Evolutionary conservation across 2,888 invertebrate genomes (phyloP).

Genomic region (Xestia xanthographa): DNA sequence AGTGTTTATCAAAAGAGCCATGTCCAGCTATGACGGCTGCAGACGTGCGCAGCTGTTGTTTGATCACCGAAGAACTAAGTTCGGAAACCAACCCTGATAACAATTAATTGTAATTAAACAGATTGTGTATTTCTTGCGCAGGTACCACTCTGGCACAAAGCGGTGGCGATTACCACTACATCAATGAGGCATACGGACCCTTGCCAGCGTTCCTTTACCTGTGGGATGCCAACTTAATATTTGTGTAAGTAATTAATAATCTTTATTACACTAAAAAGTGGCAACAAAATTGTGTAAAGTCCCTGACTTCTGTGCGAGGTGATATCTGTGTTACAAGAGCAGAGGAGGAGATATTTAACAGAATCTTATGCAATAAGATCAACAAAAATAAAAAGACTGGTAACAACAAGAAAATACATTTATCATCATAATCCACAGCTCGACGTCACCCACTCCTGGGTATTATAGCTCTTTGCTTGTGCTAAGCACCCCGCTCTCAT

Average conservation of each 20-base stretch:
- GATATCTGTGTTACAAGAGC: background rate
- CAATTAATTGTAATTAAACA: background rate
- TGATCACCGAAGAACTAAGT: too few species aligned
- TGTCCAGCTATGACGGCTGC: too few species aligned
- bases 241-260: slow-evolving; percentile 93
- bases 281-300: background rate
- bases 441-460: too few species aligned
- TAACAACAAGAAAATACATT: background rate
- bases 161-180: slow-evolving; percentile 99
- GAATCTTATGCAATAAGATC: background rate
- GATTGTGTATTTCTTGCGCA: slow-evolving; percentile 58
- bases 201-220: slow-evolving; percentile 98
- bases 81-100: background rate
- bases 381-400: background rate
- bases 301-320: background rate
- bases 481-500: too few species aligned
- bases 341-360: background rate
- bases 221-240: slow-evolving; percentile 99
- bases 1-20: too few species aligned
- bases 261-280: background rate
- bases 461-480: too few species aligned
- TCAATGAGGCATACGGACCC: slow-evolving; percentile 97
- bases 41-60: too few species aligned
- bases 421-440: too few species aligned
- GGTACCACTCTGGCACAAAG: slow-evolving; percentile 96